phyloP scores from a whole-genome alignment of 2,888 invertebrate genomes.

The Hipparchia semele region DNA sequence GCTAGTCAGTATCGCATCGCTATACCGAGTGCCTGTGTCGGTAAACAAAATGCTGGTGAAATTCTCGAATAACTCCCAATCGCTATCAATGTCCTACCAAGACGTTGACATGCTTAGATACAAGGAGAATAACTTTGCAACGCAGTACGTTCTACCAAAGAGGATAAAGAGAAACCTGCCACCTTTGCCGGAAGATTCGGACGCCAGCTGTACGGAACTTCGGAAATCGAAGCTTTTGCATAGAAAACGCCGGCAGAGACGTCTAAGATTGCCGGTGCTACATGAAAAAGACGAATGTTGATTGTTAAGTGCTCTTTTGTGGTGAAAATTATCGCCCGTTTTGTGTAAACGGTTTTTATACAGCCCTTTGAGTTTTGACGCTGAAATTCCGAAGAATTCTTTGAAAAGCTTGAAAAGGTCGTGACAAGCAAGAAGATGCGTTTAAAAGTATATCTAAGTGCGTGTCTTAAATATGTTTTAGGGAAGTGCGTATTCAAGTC shows the following conservation, averaged over 20 bases:
- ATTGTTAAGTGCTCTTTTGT: constrained; percentile 35
- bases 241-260: constrained; percentile 61
- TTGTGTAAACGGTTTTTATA: constrained; percentile 4
- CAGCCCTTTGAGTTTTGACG: neutral
- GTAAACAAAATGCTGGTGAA: constrained; percentile 62
- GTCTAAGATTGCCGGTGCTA: constrained; percentile 64
- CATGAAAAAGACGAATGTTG: constrained; percentile 73
- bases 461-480: neutral
- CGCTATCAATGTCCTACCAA: constrained; percentile 53
- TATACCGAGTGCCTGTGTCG: constrained; percentile 54
- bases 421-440: neutral
- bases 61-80: constrained; percentile 54
- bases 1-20: constrained; percentile 52
- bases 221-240: constrained; percentile 59
- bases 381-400: neutral
- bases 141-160: constrained; percentile 68
- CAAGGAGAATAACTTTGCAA: constrained; percentile 66
- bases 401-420: neutral
- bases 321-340: constrained; percentile 15
- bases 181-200: constrained; percentile 72
- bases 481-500: neutral
- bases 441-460: neutral
- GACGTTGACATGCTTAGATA: constrained; percentile 70
- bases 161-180: constrained; percentile 66
- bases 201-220: constrained; percentile 65